Evolutionary conservation across 2,113 vertebrate genomes (phyloP).

Genomic region (Empidonax alnorum): DNA sequence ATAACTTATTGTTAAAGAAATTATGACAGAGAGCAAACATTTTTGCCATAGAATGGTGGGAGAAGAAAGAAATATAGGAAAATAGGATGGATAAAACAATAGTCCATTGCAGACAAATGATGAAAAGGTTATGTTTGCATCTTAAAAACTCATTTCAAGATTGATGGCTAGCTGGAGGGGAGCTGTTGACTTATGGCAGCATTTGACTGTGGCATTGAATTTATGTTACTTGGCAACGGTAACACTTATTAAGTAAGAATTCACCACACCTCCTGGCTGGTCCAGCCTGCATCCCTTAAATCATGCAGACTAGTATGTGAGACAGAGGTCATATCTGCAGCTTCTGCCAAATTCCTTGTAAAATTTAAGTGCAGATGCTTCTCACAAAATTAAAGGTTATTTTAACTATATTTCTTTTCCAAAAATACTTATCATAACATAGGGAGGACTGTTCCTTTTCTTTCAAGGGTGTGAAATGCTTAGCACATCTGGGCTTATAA

Average conservation of each 20-base stretch:
- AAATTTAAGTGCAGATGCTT: not conserved
- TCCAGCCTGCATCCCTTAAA: not conserved
- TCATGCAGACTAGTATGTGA: not conserved
- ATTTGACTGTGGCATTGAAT: conserved; percentile 9
- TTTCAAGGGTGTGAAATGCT: not conserved
- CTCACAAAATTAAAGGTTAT: not conserved
- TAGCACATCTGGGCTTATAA: not conserved
- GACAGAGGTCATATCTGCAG: not conserved
- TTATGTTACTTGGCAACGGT: conserved; percentile 1
- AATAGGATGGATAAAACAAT: not conserved
- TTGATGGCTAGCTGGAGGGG: conserved; percentile 14
- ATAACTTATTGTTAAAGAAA: not conserved
- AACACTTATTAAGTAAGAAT: not conserved
- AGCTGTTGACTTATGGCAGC: conserved; percentile 9
- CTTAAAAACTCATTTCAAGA: conserved; percentile 13
- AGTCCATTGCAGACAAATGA: not conserved
- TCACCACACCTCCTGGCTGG: not conserved
- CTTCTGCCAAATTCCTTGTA: not conserved
- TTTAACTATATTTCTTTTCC: not conserved
- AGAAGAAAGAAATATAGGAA: not conserved
- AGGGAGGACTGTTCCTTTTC: not conserved
- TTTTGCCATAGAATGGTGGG: not conserved
- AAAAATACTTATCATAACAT: not conserved
- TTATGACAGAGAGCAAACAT: not conserved
- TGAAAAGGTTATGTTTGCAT: not conserved